phyloP scores from a whole-genome alignment of 2,113 vertebrate species.

The Panthera leo region DNA sequence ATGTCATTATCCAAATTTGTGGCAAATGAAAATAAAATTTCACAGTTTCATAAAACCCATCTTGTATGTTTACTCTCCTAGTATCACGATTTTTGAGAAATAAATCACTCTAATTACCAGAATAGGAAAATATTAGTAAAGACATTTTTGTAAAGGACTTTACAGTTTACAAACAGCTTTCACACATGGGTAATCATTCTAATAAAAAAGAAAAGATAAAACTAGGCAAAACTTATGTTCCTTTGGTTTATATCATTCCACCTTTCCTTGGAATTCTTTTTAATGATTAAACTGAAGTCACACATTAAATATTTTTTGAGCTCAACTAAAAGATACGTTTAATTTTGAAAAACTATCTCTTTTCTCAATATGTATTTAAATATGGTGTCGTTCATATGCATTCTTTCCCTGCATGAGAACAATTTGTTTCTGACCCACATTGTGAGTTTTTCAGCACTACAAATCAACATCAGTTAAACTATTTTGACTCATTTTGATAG shows the following conservation, averaged over 20 bases:
- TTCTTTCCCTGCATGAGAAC: neutral
- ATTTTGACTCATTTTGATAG: neutral
- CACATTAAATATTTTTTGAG: neutral
- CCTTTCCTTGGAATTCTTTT: neutral
- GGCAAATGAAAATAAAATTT: slow-evolving; percentile 70
- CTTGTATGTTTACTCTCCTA: slow-evolving; percentile 44
- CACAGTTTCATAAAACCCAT: slow-evolving; percentile 52
- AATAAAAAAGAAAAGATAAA: neutral
- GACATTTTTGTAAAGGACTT: neutral
- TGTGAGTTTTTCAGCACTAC: neutral
- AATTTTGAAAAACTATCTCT: neutral
- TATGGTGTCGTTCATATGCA: neutral
- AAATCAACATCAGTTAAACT: slow-evolving; percentile 25
- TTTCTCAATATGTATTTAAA: neutral
- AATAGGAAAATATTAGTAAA: neutral
- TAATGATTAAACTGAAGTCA: neutral
- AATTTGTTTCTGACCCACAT: neutral
- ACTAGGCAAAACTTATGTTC: neutral
- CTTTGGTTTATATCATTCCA: neutral
- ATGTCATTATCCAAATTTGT: slow-evolving; percentile 52
- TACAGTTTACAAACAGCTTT: neutral
- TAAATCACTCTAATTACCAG: neutral
- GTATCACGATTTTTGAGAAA: slow-evolving; percentile 62
- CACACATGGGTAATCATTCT: neutral
- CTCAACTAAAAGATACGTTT: neutral